Conservation (phyloP, 2,797 vertebrate species). For the Myotis vivesi region DNA sequence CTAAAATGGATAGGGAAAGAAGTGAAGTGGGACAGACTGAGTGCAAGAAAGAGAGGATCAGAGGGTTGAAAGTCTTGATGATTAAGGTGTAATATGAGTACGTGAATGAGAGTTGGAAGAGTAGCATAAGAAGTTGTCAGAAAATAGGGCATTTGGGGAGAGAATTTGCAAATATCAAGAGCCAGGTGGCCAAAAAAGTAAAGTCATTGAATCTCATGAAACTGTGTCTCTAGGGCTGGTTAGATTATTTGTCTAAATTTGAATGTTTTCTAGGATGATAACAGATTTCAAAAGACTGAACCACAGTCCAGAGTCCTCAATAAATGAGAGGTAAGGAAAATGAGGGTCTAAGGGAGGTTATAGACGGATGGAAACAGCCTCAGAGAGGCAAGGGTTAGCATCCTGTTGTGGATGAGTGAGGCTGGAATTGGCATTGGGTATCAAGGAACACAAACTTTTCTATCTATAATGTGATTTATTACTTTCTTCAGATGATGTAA, state of each 20-base stretch:
- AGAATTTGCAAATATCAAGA: not conserved
- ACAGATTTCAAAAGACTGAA: slow-evolving; percentile 2
- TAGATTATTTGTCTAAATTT: not conserved
- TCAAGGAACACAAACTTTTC: not conserved
- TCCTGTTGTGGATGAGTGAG: not conserved
- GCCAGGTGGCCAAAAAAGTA: not conserved
- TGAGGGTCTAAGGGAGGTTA: not conserved
- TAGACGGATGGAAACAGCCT: not conserved
- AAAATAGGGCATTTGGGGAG: not conserved
- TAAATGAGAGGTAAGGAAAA: not conserved
- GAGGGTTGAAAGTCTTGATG: not conserved
- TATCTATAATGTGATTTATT: not conserved
- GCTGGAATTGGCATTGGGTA: not conserved
- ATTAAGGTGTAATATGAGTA: not conserved
- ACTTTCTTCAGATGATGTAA: not conserved
- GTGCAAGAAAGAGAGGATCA: not conserved
- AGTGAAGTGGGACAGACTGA: not conserved
- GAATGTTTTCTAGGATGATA: not conserved
- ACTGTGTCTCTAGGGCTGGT: not conserved
- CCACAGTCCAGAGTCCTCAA: not conserved
- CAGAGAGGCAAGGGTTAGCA: not conserved
- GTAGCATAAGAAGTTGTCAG: not conserved
- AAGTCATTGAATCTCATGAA: not conserved
- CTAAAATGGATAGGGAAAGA: not conserved
- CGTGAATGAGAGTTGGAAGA: not conserved